Evolutionary conservation across 2,113 vertebrate genomes (phyloP), one percentile per base, ranked within the genome.

Genomic region (Meleagris gallopavo): DNA sequence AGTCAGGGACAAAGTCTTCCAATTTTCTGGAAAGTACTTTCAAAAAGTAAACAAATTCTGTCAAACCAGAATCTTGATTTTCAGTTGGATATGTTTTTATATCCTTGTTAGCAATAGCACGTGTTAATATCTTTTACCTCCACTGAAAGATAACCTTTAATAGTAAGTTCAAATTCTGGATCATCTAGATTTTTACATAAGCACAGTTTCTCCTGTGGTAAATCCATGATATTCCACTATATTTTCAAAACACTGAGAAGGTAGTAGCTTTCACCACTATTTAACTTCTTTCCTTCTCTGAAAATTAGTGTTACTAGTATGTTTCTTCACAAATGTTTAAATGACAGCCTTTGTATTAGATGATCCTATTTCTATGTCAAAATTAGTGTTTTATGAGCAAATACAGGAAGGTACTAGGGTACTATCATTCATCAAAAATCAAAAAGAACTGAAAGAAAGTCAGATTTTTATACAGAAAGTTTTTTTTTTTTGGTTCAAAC

Each of bases 11-110:
- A 85, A 79, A 85, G 65, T 82, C 15, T 70, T 85, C 18, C 12
- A n/a, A 43, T 72, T 93, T 93, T 91, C 60, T 54, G 82, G 93
- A 88, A 94, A 83, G 11, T 40, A n/a, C 40, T 91, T 73, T 43
- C 30, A 79, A 65, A 65, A 85, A 91, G 4, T 92, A 95, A 89
- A 91, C 22, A 91, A 78, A 75, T 57, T 65, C 34, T 87, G 19
- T 85, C 66, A 76, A 40, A 94, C 21, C 22, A 89, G 48, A 83
- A 73, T 87, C 25, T 15, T 10, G 9, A 41, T 78, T 88, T 77
- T 81, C n/a, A 64, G 5, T 71, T 21, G 40, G 21, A 32, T 48
- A 16, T 15, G 17, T 1, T 1, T 0, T 75, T 52, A 11, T 18
- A 9, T 72, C 13, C 70, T 77, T 64, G 13, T 67, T 69, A 52